phyloP scores from a whole-genome alignment of 2,113 vertebrate species.

The Caretta caretta region DNA sequence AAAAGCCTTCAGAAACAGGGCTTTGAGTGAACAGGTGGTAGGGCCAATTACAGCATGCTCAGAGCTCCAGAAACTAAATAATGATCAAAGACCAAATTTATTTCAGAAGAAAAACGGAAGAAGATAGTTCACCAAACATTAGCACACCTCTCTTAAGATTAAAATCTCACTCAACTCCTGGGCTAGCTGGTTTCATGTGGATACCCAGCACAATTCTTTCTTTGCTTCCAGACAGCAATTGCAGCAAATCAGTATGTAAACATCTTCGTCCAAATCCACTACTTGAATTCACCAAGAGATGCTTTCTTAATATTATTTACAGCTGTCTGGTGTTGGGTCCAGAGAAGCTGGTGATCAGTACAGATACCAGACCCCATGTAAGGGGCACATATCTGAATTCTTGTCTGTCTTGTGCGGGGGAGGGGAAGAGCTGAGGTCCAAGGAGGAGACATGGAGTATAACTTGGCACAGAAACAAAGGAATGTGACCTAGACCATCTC shows the following conservation, averaged over 20 bases:
- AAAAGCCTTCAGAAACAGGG: background rate
- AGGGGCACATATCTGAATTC: background rate
- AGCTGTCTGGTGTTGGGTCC: background rate
- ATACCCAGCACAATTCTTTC: background rate
- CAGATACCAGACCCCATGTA: background rate
- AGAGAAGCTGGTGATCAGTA: background rate
- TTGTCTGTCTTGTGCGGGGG: background rate
- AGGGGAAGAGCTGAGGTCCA: background rate
- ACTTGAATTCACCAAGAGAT: background rate
- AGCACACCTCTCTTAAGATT: background rate
- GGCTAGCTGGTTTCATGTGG: background rate
- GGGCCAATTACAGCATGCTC: background rate
- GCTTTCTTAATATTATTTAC: background rate
- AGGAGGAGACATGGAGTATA: background rate
- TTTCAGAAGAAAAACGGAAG: background rate
- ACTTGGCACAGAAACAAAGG: background rate
- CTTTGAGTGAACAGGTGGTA: background rate
- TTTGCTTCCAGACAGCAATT: background rate
- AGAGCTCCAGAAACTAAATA: background rate
- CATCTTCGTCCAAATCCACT: background rate
- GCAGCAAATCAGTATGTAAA: background rate
- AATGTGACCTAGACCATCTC: background rate
- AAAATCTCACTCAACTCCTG: slow-evolving; percentile 4
- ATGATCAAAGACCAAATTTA: background rate
- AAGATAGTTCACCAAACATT: background rate